A percentile compares a stretch with the other conserved stretches of the same genome.
These are phyloP conservation scores for Passerculus sandwichensis DNA, from an alignment of 2,797 vertebrate genomes.

Conservation along the genomic window DNA sequence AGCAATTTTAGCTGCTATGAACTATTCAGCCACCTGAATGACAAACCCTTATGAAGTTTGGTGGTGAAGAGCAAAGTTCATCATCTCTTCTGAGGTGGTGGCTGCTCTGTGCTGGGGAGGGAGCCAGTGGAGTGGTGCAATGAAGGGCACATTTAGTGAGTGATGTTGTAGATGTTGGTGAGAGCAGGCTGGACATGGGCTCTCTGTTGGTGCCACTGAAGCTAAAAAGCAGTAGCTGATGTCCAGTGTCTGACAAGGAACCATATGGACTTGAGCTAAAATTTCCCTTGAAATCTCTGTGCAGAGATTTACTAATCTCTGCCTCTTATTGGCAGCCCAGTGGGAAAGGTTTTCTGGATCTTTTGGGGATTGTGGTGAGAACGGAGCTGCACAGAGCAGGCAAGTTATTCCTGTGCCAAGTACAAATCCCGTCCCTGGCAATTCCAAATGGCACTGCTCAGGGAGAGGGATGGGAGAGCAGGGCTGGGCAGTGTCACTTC, in stretches of 20 bases:
- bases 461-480: background rate
- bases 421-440: background rate
- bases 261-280: background rate
- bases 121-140: background rate
- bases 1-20: slow-evolving; percentile 57
- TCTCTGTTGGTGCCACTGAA: background rate
- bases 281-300: background rate
- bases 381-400: rapidly evolving
- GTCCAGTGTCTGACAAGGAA: background rate
- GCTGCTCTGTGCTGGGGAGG: background rate
- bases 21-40: slow-evolving; percentile 39
- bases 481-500: background rate
- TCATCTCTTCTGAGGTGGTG: background rate
- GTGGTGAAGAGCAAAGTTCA: background rate
- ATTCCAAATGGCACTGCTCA: rapidly evolving
- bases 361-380: background rate
- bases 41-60: slow-evolving; percentile 5
- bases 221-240: background rate
- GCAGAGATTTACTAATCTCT: background rate
- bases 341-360: background rate
- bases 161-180: background rate
- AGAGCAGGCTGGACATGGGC: background rate
- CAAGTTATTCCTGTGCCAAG: background rate
- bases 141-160: background rate
- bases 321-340: background rate